Base-by-base conservation (phyloP, 2,888 invertebrate genomes). In the Parnassius apollo region DNA sequence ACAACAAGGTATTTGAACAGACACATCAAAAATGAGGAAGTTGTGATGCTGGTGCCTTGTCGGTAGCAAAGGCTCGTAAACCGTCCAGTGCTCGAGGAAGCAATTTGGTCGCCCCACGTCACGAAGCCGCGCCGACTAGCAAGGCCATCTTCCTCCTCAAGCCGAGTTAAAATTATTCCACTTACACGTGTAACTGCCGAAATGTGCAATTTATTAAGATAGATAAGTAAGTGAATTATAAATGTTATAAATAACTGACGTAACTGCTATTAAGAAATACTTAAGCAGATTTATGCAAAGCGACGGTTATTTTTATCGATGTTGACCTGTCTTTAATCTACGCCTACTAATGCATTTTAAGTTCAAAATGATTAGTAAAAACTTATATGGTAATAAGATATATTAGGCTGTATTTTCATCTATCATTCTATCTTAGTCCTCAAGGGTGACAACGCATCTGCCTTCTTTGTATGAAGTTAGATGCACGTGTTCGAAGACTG, bases 1-100 rank as follows among this genome's bases (percentile, higher is more conserved):
- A 58, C 49, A 46, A n/a, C 52, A 48, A 50, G 49, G 10, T 13
- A 11, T 42, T 58, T 12, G 51, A 12, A 46, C 46, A n/a, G 11
- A 13, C 54, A 12, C 58, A 62, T 62, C 62, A 55, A 57, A 54
- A 54, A 62, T 49, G 42, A 62, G 62, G 62, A 62, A 62, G 62
- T 62, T 45, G 61, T 13, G 52, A 45, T 59, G 11, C 9, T 53
- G 58, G 55, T 51, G 56, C 52, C 54, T 55, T 60, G 64, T 48
- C 59, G 57, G 49, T 44, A 42, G 64, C 42, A 56, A 44, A 55
- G 59, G 53, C 59, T 59, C 51, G 56, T 62, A 59, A 61, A 57
- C 55, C 52, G 57, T 25, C 61, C 11, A 48, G 12, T 44, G 44
- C 50, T 62, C 46, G 58, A 62, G 65, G 65, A 65, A 65, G 57